These are phyloP conservation scores for Phanerotoma sp. DNA, from an alignment of 2,888 invertebrate genomes.

Conservation along the genomic window DNA sequence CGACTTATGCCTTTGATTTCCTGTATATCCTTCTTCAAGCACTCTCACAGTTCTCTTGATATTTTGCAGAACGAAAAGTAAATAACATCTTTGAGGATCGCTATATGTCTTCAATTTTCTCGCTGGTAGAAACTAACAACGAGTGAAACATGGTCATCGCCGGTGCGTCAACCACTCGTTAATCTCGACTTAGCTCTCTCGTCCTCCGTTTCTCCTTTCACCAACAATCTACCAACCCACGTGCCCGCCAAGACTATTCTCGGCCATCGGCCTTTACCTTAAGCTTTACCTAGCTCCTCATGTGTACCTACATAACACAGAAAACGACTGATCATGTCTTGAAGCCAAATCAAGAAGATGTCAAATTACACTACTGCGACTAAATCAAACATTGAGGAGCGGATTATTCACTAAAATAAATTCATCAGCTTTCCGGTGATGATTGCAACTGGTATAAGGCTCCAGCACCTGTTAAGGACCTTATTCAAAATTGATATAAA, in stretches of 20 bases:
- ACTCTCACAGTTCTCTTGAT: background rate
- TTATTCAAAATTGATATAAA: too few relatives aligned
- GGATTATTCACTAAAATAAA: too few relatives aligned
- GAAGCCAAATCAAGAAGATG: background rate
- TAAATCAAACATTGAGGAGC: background rate
- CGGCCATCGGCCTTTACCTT: constrained; percentile 31
- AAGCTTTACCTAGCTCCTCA: constrained; percentile 14
- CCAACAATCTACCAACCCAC: constrained; percentile 20
- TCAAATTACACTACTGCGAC: background rate
- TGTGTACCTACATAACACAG: constrained; percentile 12
- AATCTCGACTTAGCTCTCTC: background rate
- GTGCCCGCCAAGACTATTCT: constrained; percentile 27
- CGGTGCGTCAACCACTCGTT: background rate
- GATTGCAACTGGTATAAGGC: too few relatives aligned
- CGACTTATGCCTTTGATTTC: constrained; percentile 1
- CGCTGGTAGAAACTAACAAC: background rate
- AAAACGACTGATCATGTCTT: background rate
- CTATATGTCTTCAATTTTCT: constrained; percentile 13
- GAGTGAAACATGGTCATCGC: background rate
- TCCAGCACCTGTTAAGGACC: too few relatives aligned
- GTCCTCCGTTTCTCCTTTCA: constrained; percentile 17
- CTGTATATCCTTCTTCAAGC: background rate
- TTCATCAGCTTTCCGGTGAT: too few relatives aligned
- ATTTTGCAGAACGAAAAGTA: background rate
- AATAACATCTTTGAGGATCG: background rate